Evolutionary conservation across 2,113 vertebrate species (phyloP).

Genomic region (Emydura subglobosa): DNA sequence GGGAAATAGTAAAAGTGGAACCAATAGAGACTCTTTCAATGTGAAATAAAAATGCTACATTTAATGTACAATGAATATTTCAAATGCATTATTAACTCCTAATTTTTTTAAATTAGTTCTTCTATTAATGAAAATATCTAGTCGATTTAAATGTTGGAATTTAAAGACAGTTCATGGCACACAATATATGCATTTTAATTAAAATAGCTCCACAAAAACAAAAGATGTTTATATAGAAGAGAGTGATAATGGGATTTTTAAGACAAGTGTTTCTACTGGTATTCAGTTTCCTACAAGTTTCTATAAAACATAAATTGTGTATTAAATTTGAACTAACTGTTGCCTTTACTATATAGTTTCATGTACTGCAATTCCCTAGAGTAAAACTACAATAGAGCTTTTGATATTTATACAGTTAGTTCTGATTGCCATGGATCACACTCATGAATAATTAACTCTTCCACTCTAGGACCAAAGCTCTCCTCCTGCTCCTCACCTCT

Average conservation of each 20-base stretch:
- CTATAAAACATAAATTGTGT: not conserved
- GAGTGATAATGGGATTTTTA: fast-evolving
- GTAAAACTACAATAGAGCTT: not conserved
- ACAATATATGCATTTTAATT: not conserved
- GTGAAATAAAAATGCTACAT: not conserved
- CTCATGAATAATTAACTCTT: not conserved
- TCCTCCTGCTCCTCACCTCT: conserved; percentile 77
- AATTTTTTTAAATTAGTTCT: not conserved
- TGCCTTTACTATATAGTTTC: not conserved
- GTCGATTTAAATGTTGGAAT: not conserved
- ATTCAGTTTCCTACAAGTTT: not conserved
- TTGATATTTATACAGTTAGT: not conserved
- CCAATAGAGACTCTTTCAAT: not conserved
- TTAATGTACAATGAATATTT: not conserved
- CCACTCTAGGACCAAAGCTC: not conserved
- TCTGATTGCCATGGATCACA: not conserved
- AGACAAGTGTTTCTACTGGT: fast-evolving
- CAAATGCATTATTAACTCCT: fast-evolving
- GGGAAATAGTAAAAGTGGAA: not conserved
- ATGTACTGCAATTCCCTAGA: not conserved
- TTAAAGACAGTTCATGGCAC: not conserved
- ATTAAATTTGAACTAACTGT: not conserved
- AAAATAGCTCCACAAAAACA: not conserved
- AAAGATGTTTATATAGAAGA: fast-evolving
- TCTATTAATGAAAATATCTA: not conserved